phyloP scores from a whole-genome alignment of 2,888 invertebrate genomes.

The Drosophila villosipedis region DNA sequence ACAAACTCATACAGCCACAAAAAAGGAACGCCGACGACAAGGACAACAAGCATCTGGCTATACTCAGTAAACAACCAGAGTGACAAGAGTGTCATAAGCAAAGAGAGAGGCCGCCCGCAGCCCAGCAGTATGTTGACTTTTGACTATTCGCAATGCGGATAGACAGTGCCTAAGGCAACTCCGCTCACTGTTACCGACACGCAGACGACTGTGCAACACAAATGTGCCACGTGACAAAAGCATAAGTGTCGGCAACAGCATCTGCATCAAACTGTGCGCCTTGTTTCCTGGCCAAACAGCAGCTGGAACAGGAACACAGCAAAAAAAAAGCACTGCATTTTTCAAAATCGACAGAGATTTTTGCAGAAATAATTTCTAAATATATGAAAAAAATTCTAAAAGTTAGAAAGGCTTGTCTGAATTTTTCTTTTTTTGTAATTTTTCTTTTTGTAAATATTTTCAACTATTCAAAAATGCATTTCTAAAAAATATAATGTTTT shows the following conservation, averaged over 20 bases:
- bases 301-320: neutral
- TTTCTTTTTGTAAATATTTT: neutral
- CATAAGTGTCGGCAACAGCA: neutral
- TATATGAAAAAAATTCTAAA: neutral
- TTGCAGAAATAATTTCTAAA: neutral
- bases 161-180: constrained; percentile 15
- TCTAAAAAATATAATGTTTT: no score
- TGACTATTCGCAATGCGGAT: constrained; percentile 22
- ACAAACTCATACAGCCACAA: neutral
- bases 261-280: neutral
- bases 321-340: neutral
- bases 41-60: constrained; percentile 30
- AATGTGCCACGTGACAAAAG: constrained; percentile 8
- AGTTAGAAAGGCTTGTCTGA: neutral
- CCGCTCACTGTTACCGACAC: constrained; percentile 13
- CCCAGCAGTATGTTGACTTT: constrained; percentile 10
- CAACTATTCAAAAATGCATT: neutral
- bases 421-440: no score
- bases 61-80: constrained; percentile 37
- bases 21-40: neutral
- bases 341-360: neutral
- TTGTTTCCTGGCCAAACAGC: neutral
- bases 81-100: constrained; percentile 20
- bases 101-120: neutral
- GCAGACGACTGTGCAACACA: constrained; percentile 4